phyloP scores from a whole-genome alignment of 2,888 invertebrate species.

The Cataglyphis cursor region DNA sequence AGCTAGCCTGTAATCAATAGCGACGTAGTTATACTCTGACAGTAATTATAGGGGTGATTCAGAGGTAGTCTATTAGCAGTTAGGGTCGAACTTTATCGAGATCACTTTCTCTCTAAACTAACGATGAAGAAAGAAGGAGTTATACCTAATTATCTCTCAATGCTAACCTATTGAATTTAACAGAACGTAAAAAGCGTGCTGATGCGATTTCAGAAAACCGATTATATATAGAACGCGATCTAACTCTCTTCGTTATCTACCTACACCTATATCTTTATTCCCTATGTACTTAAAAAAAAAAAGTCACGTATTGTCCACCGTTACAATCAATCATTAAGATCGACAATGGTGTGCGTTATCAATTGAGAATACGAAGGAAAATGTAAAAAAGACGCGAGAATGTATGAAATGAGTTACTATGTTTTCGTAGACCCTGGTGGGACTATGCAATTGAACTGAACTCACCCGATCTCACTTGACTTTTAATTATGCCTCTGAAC shows the following conservation, averaged over 20 bases:
- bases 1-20: conserved; percentile 84
- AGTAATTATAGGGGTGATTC: conserved; percentile 83
- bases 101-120: conserved; percentile 85
- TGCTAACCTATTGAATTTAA: conserved; percentile 53
- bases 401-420: conserved; percentile 72
- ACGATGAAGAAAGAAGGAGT: conserved; percentile 53
- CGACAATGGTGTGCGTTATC: conserved; percentile 46
- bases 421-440: conserved; percentile 78
- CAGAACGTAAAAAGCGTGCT: conserved; percentile 30
- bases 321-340: conserved; percentile 71
- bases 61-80: conserved; percentile 81
- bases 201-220: conserved; percentile 62
- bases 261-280: conserved; percentile 72
- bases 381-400: conserved; percentile 40
- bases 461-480: conserved; percentile 84
- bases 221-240: conserved; percentile 73
- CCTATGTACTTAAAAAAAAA: conserved; percentile 71
- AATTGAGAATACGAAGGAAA: conserved; percentile 39
- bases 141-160: conserved; percentile 57
- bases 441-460: conserved; percentile 82
- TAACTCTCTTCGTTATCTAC: conserved; percentile 78
- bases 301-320: conserved; percentile 74
- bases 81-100: conserved; percentile 84
- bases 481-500: conserved; percentile 80
- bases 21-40: conserved; percentile 82